Evolutionary conservation across 2,888 invertebrate species (phyloP).

Genomic region (Drosophila seclusa): DNA sequence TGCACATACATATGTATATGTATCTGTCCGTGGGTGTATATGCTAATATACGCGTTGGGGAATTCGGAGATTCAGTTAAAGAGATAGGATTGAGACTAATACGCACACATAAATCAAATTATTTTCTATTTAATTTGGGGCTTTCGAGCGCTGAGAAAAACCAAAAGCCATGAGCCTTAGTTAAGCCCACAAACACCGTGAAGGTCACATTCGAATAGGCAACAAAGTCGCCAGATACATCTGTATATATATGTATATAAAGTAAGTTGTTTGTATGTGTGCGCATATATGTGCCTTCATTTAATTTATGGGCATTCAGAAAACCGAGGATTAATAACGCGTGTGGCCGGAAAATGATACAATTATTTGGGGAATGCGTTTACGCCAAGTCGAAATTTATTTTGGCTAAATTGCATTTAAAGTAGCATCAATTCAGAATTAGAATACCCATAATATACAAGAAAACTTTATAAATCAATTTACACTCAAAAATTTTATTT

Average conservation of each 20-base stretch:
- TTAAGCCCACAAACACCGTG: conserved; percentile 5
- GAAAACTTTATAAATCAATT: neutral
- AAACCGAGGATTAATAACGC: conserved; percentile 18
- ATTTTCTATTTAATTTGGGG: conserved; percentile 64
- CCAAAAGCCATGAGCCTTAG: conserved; percentile 52
- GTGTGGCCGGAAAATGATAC: neutral
- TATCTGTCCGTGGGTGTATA: neutral
- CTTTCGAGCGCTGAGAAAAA: conserved; percentile 35
- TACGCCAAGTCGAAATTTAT: neutral
- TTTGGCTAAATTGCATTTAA: neutral
- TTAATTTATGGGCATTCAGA: conserved; percentile 35
- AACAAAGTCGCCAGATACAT: neutral
- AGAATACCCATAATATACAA: neutral
- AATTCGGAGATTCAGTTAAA: conserved; percentile 10
- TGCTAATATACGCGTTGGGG: neutral
- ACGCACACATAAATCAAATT: conserved; percentile 58
- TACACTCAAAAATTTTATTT: neutral
- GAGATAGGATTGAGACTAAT: conserved; percentile 12
- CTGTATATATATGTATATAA: neutral
- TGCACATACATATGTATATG: neutral
- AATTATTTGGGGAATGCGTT: neutral
- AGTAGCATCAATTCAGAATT: neutral
- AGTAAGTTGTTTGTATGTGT: neutral
- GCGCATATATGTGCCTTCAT: neutral
- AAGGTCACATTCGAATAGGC: neutral